Evolutionary conservation across 2,797 vertebrate genomes (phyloP).

Genomic region (Muscicapa comitata): DNA sequence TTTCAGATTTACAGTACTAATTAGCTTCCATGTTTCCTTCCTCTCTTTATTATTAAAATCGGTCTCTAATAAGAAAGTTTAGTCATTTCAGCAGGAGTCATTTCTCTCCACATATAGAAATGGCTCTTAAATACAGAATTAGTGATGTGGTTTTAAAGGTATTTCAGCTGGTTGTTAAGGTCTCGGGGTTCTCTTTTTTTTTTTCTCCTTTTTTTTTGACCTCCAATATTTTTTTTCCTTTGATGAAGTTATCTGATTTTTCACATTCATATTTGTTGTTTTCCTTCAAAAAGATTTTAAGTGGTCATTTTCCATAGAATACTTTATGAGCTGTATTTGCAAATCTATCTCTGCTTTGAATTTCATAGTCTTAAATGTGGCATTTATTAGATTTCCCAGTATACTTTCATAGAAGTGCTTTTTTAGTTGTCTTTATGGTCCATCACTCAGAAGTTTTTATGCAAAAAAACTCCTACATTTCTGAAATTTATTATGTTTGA

Average conservation of each 20-base stretch:
- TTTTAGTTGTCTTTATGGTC: slow-evolving; percentile 1
- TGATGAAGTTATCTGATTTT: not conserved
- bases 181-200: not conserved
- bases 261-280: not conserved
- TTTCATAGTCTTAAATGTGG: not conserved
- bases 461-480: rapidly evolving
- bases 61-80: not conserved
- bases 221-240: not conserved
- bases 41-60: not conserved
- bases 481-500: not conserved
- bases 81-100: not conserved
- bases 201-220: not conserved
- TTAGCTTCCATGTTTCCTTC: not conserved
- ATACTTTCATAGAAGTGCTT: not conserved
- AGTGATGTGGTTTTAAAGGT: not conserved
- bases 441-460: not conserved
- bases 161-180: not conserved
- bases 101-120: not conserved
- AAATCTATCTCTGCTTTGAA: not conserved
- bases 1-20: not conserved
- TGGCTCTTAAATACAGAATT: not conserved
- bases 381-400: not conserved
- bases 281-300: not conserved
- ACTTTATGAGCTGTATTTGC: not conserved
- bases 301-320: not conserved